Base-by-base conservation (phyloP, 2,888 invertebrate species). In the Acanthosepion esculentum region DNA sequence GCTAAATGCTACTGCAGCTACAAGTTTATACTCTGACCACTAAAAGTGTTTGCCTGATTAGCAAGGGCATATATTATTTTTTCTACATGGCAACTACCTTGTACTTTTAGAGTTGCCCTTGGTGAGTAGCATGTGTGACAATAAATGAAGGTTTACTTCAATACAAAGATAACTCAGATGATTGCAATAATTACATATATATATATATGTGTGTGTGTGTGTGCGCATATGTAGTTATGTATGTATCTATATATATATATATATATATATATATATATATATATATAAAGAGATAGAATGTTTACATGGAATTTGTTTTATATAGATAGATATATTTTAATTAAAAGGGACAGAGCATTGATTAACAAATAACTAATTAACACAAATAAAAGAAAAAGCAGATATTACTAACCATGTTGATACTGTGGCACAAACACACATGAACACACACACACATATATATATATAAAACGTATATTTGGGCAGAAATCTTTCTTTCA, bases 71-170 rank as follows among this genome's bases (percentile, higher is more conserved):
- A 33, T 64, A 64, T 64, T 41, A 64, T 29, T 78, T 78, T 33
- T 78, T 78, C 18, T 78, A n/a, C 78, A 78, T 15, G 78, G n/a
- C 33, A n/a, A 78, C 78, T 78, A 78, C 78, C 8, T 78, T 78
- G n/a, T n/a, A 78, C n/a, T 78, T 78, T 78, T 78, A 78, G n/a
- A 78, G 78, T 78, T 78, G 78, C n/a, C 33, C 78, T 78, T 78
- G 78, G 78, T 78, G 78, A 78, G n/a, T 78, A 33, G 78, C 18
- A 12, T n/a, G n/a, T 33, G n/a, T 78, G 78, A n/a, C 78, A 78
- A n/a, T 33, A 33, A n/a, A 0, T 33, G 15, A 78, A 78, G 78
- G 41, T 78, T 78, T 78, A 15, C n/a, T 10, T 78, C 78, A 78
- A n/a, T 78, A 78, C 78, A n/a, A 78, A 10, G 0, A 15, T n/a